These are phyloP conservation scores for Channallabes apus DNA, from an alignment of 2,797 vertebrate species.

Conservation along the genomic window DNA sequence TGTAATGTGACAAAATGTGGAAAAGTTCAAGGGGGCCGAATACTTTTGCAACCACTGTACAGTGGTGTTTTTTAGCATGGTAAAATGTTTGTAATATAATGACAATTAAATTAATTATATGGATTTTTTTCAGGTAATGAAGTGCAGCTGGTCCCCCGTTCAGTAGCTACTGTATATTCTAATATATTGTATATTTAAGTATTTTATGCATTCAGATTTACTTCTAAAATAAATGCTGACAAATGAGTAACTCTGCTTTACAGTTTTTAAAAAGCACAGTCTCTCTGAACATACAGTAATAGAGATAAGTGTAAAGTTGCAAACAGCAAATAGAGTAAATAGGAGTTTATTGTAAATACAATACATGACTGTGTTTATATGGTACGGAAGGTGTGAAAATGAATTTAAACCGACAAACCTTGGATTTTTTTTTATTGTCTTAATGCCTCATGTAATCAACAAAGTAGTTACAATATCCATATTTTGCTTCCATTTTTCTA, in stretches of 20 bases:
- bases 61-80: not conserved
- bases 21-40: too few relatives aligned
- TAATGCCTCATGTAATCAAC: constrained; percentile 12
- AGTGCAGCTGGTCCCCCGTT: not conserved
- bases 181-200: not conserved
- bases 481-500: not conserved
- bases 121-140: not conserved
- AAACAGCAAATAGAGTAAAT: not conserved
- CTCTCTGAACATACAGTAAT: not conserved
- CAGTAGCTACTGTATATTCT: not conserved
- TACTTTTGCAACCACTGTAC: too few relatives aligned
- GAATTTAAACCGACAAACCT: not conserved
- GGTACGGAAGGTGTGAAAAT: not conserved
- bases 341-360: not conserved
- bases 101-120: too few relatives aligned
- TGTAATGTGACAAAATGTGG: too few relatives aligned
- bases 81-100: not conserved
- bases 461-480: constrained; percentile 17
- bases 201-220: not conserved
- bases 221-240: not conserved
- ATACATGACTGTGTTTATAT: not conserved
- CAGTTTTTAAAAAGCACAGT: not conserved
- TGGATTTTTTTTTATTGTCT: constrained; percentile 7
- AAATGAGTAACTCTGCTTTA: not conserved
- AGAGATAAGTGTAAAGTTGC: not conserved